Base-by-base conservation (phyloP, 2,113 vertebrate species). In the Hassar affinis region DNA sequence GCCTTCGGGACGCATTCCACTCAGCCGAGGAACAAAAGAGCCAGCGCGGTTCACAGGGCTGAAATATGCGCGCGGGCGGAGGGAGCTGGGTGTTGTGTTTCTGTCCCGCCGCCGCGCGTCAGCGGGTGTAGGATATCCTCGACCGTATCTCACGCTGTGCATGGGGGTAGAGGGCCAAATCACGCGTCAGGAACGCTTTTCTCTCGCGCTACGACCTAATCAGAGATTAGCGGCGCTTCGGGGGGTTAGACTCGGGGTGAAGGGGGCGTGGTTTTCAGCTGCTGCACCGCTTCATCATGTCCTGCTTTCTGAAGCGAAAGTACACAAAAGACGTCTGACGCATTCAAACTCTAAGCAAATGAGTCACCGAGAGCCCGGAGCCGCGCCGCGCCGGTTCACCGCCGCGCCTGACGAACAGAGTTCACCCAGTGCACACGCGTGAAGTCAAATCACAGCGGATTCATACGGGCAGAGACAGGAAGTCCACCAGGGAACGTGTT, bases 321-420 rank as follows among this genome's bases (percentile, higher is more conserved):
- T 6, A 11, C 45, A 64, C 22, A 42, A 2, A 42, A 49, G 42
- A 35, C 6, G 25, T 22, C 20, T 52, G 51, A 25, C 49, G 47
- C 62, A 27, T 92, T 90, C 91, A 94, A 93, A 93, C 35, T 74
- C 45, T 76, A 93, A 75, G 80, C 91, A 94, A 93, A 93, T 92
- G 64, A 52, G 61, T 3, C 85, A 80, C 27, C 38, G 62, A 82
- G 85, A 86, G 87, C 85, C 20, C 17, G 6, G 91, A 90, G 91
- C 74, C 56, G 72, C 33, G 77, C 30, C 85, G 85, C 3, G 80
- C 56, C 86, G 69, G 61, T 22, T n/a, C 76, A 45, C 45, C 68
- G 62, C 10, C 0, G 30, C 20, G 25, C 77, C 61, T 84, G 86
- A 91, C 57, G 87, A 90, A 22, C 79, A 92, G 89, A 84, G n/a